Conservation (phyloP, 2,888 invertebrate species). For the Leptinotarsa juncta region DNA sequence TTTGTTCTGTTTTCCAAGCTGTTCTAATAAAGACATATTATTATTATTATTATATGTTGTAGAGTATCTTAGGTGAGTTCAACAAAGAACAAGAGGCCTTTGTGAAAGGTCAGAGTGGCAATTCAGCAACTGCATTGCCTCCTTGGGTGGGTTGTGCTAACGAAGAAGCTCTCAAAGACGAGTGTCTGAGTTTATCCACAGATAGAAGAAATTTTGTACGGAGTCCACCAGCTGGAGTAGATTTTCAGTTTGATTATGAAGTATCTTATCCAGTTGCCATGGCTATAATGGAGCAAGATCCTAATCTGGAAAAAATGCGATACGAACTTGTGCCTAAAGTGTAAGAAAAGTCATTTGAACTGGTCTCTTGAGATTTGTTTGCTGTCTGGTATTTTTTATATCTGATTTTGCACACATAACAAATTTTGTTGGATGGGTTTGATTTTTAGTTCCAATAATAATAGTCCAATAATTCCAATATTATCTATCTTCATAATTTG, state of each 20-base stretch:
- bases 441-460: no score
- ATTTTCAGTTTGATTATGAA: constrained; percentile 95
- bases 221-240: constrained; percentile 94
- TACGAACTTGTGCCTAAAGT: constrained; percentile 99
- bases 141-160: constrained; percentile 98
- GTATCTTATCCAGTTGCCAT: constrained; percentile 92
- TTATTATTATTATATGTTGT: no score
- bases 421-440: no score
- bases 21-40: no score
- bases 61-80: constrained; percentile 97
- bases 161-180: constrained; percentile 93
- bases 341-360: constrained; percentile 70
- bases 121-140: constrained; percentile 78
- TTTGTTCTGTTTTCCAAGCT: no score
- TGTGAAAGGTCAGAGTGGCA: constrained; percentile 85
- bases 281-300: constrained; percentile 94
- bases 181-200: constrained; percentile 93
- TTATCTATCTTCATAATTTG: no score
- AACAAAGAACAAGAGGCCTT: constrained; percentile 97
- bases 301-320: constrained; percentile 97
- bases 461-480: no score
- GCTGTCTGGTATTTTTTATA: no score
- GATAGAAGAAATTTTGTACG: constrained; percentile 98
- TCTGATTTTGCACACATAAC: no score
- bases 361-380: no score